Conservation (phyloP, 2,888 invertebrate species). For the Xanthia togata region DNA sequence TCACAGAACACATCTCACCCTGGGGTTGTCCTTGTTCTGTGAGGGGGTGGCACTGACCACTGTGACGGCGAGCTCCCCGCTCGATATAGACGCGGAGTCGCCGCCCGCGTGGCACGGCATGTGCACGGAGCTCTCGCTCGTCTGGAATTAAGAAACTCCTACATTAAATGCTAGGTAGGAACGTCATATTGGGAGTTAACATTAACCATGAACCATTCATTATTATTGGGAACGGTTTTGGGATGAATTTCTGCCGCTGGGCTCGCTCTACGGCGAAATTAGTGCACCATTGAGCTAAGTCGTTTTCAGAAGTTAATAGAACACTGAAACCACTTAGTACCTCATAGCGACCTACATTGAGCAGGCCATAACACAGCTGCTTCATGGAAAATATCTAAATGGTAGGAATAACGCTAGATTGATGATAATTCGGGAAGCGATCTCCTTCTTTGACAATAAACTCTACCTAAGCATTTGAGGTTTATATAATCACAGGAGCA, state of each 20-base stretch:
- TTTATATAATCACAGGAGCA: not conserved
- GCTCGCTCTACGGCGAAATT: not conserved
- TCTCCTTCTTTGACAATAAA: not conserved
- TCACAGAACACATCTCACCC: conserved; percentile 58
- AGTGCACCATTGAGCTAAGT: not conserved
- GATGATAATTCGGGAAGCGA: not conserved
- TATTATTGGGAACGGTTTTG: not conserved
- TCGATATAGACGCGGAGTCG: conserved; percentile 77
- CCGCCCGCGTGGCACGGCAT: conserved; percentile 72
- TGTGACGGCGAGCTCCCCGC: conserved; percentile 73
- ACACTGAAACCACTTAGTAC: not conserved
- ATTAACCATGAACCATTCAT: not conserved
- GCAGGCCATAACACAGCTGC: not conserved
- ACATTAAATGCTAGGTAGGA: conserved; percentile 26
- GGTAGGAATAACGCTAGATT: not conserved
- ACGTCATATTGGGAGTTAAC: conserved; percentile 11
- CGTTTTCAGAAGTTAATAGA: not conserved
- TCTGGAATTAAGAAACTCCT: conserved; percentile 68
- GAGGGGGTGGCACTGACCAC: conserved; percentile 62
- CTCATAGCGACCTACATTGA: not conserved
- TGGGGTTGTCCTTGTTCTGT: conserved; percentile 63
- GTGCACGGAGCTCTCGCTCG: conserved; percentile 76
- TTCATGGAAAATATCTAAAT: not conserved
- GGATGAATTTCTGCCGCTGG: not conserved
- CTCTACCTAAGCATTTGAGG: too few species aligned